Evolutionary conservation across 2,113 vertebrate species (phyloP).

Genomic region (Speoplatyrhinus poulsoni): DNA sequence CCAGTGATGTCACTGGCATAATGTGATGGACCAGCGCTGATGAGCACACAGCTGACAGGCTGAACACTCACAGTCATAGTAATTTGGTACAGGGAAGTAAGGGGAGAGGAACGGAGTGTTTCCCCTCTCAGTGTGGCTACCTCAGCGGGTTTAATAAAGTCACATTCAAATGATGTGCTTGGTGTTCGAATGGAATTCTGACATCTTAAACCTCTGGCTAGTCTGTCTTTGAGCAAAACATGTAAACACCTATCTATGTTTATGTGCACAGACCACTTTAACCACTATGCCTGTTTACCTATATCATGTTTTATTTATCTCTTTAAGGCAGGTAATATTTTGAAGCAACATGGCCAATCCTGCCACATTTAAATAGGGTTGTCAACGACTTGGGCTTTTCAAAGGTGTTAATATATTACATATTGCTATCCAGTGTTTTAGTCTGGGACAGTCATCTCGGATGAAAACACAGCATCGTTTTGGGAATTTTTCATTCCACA

Average conservation of each 20-base stretch:
- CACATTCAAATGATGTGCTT: neutral
- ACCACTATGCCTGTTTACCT: neutral
- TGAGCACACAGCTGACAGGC: slow-evolving; percentile 54
- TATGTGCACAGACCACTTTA: neutral
- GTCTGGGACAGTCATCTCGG: slow-evolving; percentile 19
- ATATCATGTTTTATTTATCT: neutral
- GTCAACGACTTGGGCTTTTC: slow-evolving; percentile 7
- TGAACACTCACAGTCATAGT: slow-evolving; percentile 68
- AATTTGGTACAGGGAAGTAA: slow-evolving; percentile 47
- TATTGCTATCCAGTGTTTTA: slow-evolving; percentile 18
- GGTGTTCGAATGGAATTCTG: too few species aligned
- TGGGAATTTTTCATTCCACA: slow-evolving; percentile 37
- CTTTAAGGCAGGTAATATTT: slow-evolving; percentile 2
- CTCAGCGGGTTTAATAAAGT: slow-evolving; percentile 1
- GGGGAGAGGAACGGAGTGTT: slow-evolving; percentile 10
- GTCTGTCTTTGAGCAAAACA: neutral
- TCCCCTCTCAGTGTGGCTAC: slow-evolving; percentile 8
- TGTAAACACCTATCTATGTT: neutral
- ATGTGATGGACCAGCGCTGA: slow-evolving; percentile 68
- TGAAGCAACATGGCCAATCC: neutral
- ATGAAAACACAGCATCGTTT: slow-evolving; percentile 8
- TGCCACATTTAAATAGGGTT: neutral
- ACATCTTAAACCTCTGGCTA: too few species aligned
- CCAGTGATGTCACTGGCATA: slow-evolving; percentile 66
- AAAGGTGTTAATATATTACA: too few species aligned